A percentile compares a stretch with the other conserved stretches of the same genome.
Conservation (phyloP, 1,140 invertebrate species). For the Heliothis virescens region DNA sequence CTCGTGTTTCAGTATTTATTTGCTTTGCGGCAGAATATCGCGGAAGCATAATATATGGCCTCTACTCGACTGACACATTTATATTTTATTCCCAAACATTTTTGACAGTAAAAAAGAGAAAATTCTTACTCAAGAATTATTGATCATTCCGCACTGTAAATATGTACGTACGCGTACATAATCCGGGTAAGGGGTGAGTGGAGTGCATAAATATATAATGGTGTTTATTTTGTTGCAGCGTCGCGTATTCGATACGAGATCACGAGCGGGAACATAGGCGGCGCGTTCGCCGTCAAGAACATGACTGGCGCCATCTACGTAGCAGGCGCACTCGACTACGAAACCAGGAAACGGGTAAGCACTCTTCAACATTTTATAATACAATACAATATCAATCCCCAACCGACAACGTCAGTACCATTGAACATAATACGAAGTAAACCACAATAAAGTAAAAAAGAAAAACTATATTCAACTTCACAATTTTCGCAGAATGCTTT, state of each 20-base stretch:
- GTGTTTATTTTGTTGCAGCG: constrained; percentile 89
- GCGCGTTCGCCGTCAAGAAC: constrained; percentile 98
- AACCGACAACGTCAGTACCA: neutral
- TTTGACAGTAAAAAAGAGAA: constrained; percentile 18
- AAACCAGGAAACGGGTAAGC: constrained; percentile 83
- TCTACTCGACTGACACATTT: constrained; percentile 5
- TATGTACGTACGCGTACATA: constrained; percentile 32
- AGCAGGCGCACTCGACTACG: constrained; percentile 91
- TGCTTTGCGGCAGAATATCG: constrained; percentile 27
- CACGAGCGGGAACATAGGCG: constrained; percentile 99
- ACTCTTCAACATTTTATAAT: constrained; percentile 33
- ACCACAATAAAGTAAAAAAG: neutral
- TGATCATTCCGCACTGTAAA: constrained; percentile 36
- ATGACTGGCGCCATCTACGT: constrained; percentile 99
- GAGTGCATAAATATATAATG: constrained; percentile 49
- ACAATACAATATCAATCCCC: constrained; percentile 22
- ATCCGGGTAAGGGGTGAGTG: constrained; percentile 22
- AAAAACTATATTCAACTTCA: constrained; percentile 28
- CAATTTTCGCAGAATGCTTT: constrained; percentile 24
- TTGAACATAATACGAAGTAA: neutral
- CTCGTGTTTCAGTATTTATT: constrained; percentile 30
- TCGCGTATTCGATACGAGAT: constrained; percentile 99
- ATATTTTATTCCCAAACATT: constrained; percentile 14
- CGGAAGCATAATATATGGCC: constrained; percentile 17
- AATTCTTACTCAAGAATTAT: constrained; percentile 20